Evolutionary conservation across 2,113 vertebrate genomes (phyloP).

Genomic region (Rhinichthys klamathensis): DNA sequence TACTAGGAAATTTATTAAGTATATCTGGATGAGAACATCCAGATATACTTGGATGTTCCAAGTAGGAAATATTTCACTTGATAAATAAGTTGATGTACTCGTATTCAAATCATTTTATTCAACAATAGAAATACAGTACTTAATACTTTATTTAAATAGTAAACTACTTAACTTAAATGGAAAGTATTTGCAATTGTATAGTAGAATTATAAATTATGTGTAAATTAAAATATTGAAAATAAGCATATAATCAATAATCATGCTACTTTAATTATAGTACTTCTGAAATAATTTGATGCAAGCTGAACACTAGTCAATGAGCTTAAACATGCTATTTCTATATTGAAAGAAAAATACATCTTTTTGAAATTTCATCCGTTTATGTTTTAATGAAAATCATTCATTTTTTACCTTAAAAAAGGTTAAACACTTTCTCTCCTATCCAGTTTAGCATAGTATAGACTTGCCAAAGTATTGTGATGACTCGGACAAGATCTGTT

Average conservation of each 20-base stretch:
- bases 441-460: conserved; percentile 11
- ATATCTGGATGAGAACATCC: neutral
- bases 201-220: neutral
- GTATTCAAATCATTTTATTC: neutral
- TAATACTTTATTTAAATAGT: neutral
- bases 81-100: neutral
- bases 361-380: neutral
- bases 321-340: neutral
- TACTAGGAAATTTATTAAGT: conserved; percentile 27
- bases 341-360: neutral
- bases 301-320: neutral
- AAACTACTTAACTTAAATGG: too few species aligned
- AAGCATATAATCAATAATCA: neutral
- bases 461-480: conserved; percentile 75
- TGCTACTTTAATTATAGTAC: neutral
- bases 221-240: neutral
- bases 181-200: neutral
- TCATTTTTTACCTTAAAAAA: neutral
- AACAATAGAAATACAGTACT: neutral
- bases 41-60: too few species aligned
- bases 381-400: neutral
- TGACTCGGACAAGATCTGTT: conserved; percentile 68
- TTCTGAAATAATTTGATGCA: neutral
- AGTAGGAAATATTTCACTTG: neutral
- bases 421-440: neutral